These are phyloP conservation scores for Argyrosomus regius DNA, from an alignment of 2,797 vertebrate species.

Conservation along the genomic window DNA sequence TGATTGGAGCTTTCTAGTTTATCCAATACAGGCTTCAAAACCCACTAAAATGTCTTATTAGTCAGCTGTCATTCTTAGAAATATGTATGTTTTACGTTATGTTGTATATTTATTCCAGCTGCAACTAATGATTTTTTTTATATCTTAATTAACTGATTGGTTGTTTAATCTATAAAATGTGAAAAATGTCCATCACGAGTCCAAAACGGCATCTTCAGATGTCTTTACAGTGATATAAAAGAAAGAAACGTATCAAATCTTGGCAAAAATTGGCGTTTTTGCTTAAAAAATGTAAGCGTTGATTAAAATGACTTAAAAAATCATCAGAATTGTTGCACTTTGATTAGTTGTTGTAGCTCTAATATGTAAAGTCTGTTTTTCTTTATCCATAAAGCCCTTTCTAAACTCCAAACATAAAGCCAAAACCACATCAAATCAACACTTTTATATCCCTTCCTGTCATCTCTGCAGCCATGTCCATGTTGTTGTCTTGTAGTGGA, in stretches of 20 bases:
- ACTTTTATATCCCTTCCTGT: conserved; percentile 12
- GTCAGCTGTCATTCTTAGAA: background rate
- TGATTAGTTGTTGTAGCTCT: background rate
- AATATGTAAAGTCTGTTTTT: background rate
- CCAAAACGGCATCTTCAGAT: background rate
- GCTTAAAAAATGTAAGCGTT: background rate
- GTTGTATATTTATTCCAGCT: background rate
- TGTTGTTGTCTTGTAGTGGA: conserved; percentile 62
- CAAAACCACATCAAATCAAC: conserved; percentile 24
- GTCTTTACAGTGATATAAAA: background rate
- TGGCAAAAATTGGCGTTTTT: background rate
- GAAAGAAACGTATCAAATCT: background rate
- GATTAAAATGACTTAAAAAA: background rate
- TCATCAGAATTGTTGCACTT: background rate
- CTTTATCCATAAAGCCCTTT: background rate
- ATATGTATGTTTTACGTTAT: background rate
- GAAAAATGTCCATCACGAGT: background rate
- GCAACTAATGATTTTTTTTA: background rate
- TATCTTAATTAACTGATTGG: background rate
- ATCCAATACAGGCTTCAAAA: conserved; percentile 37
- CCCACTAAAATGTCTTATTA: conserved; percentile 1
- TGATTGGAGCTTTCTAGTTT: conserved; percentile 20
- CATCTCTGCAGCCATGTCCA: conserved; percentile 37
- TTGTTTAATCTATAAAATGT: conserved; percentile 1
- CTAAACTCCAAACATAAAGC: background rate